These are phyloP conservation scores for Ciconia stormi DNA, from an alignment of 2,113 vertebrate genomes.

Conservation along the genomic window DNA sequence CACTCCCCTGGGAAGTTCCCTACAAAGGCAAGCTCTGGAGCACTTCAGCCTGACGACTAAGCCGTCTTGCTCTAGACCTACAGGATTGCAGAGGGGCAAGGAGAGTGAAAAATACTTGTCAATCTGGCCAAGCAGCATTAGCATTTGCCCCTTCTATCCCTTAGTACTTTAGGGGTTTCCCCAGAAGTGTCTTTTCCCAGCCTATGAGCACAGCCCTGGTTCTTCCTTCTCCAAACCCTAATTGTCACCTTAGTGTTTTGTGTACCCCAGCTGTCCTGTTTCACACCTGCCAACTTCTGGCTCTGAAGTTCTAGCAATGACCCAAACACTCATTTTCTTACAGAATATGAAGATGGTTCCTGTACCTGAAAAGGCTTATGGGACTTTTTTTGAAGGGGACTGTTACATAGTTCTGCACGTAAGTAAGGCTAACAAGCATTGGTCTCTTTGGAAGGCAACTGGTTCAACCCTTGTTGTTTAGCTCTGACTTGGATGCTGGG, in stretches of 20 bases:
- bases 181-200: not conserved
- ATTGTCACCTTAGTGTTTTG: not conserved
- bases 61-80: not conserved
- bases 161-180: not conserved
- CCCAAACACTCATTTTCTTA: not conserved
- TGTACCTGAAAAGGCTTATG: constrained; percentile 79
- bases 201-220: not conserved
- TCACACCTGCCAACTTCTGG: not conserved
- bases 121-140: not conserved
- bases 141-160: not conserved
- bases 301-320: not conserved
- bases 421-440: constrained; percentile 41
- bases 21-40: not conserved
- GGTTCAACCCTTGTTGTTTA: not conserved
- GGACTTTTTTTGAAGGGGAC: constrained; percentile 90
- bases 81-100: not conserved
- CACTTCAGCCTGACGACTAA: not conserved
- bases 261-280: not conserved
- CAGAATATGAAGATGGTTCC: constrained; percentile 89
- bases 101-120: not conserved
- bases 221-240: not conserved
- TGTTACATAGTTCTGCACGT: constrained; percentile 86
- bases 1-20: not conserved
- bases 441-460: not conserved
- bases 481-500: not conserved